Evolutionary conservation across 2,797 vertebrate genomes (phyloP).

Genomic region (Gallirallus australis): DNA sequence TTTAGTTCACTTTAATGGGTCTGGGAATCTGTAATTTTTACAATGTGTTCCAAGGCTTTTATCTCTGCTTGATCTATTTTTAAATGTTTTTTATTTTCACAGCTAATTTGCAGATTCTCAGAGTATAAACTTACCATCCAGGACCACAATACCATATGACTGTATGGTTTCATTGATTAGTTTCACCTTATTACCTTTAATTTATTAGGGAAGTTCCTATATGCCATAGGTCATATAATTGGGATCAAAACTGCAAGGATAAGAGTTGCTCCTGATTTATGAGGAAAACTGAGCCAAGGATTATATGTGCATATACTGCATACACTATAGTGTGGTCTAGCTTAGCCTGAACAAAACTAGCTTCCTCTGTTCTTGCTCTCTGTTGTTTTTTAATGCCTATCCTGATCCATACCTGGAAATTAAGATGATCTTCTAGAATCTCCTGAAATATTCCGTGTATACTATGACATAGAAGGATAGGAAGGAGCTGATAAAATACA

Average conservation of each 20-base stretch:
- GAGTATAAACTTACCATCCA: slow-evolving; percentile 55
- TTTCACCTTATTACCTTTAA: slow-evolving; percentile 71
- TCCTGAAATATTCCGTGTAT: neutral
- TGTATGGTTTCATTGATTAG: slow-evolving; percentile 73
- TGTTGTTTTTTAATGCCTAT: neutral
- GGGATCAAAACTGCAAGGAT: slow-evolving; percentile 3
- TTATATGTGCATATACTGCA: neutral
- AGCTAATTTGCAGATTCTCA: slow-evolving; percentile 68
- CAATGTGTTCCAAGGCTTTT: slow-evolving; percentile 55
- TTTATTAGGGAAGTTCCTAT: slow-evolving; percentile 52
- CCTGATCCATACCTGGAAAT: neutral
- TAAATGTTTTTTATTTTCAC: slow-evolving; percentile 58
- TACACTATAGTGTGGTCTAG: neutral
- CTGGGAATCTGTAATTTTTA: slow-evolving; percentile 54
- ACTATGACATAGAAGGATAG: neutral
- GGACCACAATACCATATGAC: slow-evolving; percentile 32
- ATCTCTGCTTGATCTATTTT: slow-evolving; percentile 68
- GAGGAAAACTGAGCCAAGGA: neutral
- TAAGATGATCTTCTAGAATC: neutral
- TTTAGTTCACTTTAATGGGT: slow-evolving; percentile 28
- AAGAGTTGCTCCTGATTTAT: neutral
- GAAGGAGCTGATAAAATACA: neutral
- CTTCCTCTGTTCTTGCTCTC: neutral
- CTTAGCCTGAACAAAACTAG: neutral
- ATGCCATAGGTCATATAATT: slow-evolving; percentile 34